Base-by-base conservation (phyloP, 2,888 invertebrate species). In the Herminia tarsipennalis region DNA sequence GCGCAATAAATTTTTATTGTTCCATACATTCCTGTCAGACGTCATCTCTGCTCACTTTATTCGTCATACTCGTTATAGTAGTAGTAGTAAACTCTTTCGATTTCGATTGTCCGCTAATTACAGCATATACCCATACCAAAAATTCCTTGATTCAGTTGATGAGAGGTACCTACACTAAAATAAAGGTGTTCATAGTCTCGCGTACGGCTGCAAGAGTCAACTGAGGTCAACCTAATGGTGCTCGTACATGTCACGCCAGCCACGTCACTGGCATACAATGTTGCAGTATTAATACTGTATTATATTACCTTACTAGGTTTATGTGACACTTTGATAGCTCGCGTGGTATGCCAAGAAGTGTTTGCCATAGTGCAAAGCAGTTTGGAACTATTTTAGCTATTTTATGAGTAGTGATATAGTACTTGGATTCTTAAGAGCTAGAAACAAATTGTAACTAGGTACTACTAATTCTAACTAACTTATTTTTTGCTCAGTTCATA, bases 191-290 rank as follows among this genome's bases (percentile, higher is more conserved):
- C 20, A 29, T 21, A 33, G 42, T 48, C 34, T n/a, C n/a, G n/a
- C 44, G 45, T 33, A 16, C 14, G 33, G 38, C 54, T 52, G 57
- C 50, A 49, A 45, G 62, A 55, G 64, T 64, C 66, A 64, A 64
- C 64, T 66, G 53, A 66, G 66, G 64, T 64, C 64, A 64, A 64
- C 56, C 61, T 45, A 42, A 61, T 57, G 57, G 57, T 57, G 43
- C 44, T 40, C 32, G 40, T 14, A 34, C 41, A 21, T 43, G 40
- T 47, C 47, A 35, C 29, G 24, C 36, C 29, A 14, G 16, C 47
- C 49, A 41, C 46, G 37, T 42, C 30, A 29, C 24, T 39, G 13
- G 17, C 5, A 27, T 36, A 54, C 44, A 38, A 44, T 49, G 50
- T 53, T 48, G 55, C 41, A 30, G 56, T 29, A 30, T 48, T 45